phyloP scores from a whole-genome alignment of 2,888 invertebrate species.

The Cataglyphis cursor region DNA sequence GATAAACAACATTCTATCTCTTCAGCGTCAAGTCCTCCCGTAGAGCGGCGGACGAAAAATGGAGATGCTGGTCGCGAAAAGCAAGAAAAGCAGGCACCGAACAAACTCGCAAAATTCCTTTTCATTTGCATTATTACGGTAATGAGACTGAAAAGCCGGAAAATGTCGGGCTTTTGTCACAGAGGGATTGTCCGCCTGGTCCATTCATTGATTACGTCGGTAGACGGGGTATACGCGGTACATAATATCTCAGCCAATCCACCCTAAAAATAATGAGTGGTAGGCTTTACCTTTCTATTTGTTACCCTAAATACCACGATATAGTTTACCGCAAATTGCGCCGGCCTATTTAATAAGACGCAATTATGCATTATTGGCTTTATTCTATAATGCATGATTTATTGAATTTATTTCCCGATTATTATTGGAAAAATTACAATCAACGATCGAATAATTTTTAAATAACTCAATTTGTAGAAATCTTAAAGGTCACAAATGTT shows the following conservation, averaged over 20 bases:
- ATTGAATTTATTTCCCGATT: not conserved
- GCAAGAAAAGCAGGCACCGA: constrained; percentile 50
- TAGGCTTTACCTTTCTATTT: constrained; percentile 38
- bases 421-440: not conserved
- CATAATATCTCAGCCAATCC: constrained; percentile 56
- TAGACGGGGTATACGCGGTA: constrained; percentile 66
- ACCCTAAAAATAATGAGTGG: constrained; percentile 55
- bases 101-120: constrained; percentile 81
- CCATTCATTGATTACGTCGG: constrained; percentile 84
- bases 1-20: constrained; percentile 45
- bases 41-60: constrained; percentile 26
- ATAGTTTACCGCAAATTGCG: constrained; percentile 11
- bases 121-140: constrained; percentile 86
- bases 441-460: not conserved
- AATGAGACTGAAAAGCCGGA: constrained; percentile 86
- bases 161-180: constrained; percentile 84
- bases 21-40: constrained; percentile 22
- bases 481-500: not conserved
- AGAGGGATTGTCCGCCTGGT: constrained; percentile 84
- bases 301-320: constrained; percentile 42
- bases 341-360: not conserved
- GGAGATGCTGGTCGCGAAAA: constrained; percentile 43
- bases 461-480: not conserved
- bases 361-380: constrained; percentile 12
- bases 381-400: not conserved